Base-by-base conservation (phyloP, 1,140 invertebrate species). In the Sminthurinus signatus region DNA sequence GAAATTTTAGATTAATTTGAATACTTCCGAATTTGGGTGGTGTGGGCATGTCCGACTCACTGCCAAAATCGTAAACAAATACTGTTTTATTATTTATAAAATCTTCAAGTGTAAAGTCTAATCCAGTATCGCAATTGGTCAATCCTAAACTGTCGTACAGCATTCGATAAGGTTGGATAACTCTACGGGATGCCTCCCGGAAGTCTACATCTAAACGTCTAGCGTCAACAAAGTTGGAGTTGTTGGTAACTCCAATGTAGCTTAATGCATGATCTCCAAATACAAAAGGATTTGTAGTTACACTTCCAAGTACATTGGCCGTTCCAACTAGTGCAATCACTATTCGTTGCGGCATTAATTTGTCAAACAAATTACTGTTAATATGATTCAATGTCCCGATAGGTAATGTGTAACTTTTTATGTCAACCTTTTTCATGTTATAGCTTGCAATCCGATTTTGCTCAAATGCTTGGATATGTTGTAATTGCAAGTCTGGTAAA, bases 321-420 rank as follows among this genome's bases (percentile, higher is more conserved):
- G 60, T 64, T 27, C 8, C 36, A 0, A 73, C 64, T 25, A 71
- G 44, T 4, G n/a, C 50, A 54, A 73, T 52, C 14, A 61, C 46
- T n/a, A 67, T 23, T 59, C 65, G 60, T 25, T 62, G 54, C 2
- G 71, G 71, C 10, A 72, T 36, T 31, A 61, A 56, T 21, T 56
- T 56, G n/a, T n/a, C 46, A 29, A 72, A 32, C 1, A 72, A 17
- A 54, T 61, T 62, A 14, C 64, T 54, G 42, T 68, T 67, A 2
- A 31, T 55, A 39, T 48, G 25, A 19, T 23, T 19, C 27, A 39
- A 1, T 21, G 60, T 58, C 21, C 65, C 68, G 2, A 27, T 19
- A 19, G 60, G 27, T 14, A 72, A 46, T 27, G 46, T 60, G 27
- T 50, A 60, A 8, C 29, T 60, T 54, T 59, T 64, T 15, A 72